phyloP scores from a whole-genome alignment of 2,888 invertebrate genomes.

The Trichogramma dendrolimi region DNA sequence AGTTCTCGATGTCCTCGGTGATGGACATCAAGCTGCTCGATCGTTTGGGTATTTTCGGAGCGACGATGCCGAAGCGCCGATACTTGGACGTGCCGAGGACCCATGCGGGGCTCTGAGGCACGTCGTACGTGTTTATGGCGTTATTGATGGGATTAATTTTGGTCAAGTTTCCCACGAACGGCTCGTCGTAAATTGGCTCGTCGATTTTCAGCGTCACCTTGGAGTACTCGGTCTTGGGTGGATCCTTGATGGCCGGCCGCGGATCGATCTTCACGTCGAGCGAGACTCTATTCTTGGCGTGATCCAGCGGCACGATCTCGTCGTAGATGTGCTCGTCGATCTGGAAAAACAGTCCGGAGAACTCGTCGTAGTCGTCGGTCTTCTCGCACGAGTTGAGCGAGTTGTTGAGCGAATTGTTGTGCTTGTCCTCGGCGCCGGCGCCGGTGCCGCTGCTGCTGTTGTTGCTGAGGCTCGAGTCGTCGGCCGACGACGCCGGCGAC shows the following conservation, averaged over 20 bases:
- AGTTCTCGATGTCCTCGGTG: conserved; percentile 40
- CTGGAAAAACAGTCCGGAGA: conserved; percentile 25
- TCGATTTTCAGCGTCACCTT: conserved; percentile 22
- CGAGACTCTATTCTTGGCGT: not conserved
- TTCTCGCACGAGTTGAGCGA: not conserved
- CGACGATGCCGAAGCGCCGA: conserved; percentile 26
- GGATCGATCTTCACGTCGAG: not conserved
- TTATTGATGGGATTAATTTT: conserved; percentile 10
- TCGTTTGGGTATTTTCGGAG: conserved; percentile 35
- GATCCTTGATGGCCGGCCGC: not conserved
- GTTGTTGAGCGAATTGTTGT: not conserved
- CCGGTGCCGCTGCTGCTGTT: too few relatives aligned
- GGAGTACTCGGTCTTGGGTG: conserved; percentile 16
- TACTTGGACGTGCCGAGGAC: conserved; percentile 21
- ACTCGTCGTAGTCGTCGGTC: conserved; percentile 10
- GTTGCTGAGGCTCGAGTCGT: conserved; percentile 14
- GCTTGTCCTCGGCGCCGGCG: not conserved
- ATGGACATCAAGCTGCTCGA: conserved; percentile 42
- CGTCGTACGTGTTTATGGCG: conserved; percentile 18
- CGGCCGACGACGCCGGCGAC: conserved; percentile 5
- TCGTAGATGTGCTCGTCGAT: conserved; percentile 34
- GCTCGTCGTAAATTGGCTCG: conserved; percentile 37
- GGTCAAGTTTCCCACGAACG: conserved; percentile 31
- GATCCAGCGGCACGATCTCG: conserved; percentile 20
- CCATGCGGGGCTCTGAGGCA: conserved; percentile 13